Evolutionary conservation across 2,888 invertebrate genomes (phyloP), one percentile per base, ranked within the genome.

Genomic region (Myopa tessellatipennis): DNA sequence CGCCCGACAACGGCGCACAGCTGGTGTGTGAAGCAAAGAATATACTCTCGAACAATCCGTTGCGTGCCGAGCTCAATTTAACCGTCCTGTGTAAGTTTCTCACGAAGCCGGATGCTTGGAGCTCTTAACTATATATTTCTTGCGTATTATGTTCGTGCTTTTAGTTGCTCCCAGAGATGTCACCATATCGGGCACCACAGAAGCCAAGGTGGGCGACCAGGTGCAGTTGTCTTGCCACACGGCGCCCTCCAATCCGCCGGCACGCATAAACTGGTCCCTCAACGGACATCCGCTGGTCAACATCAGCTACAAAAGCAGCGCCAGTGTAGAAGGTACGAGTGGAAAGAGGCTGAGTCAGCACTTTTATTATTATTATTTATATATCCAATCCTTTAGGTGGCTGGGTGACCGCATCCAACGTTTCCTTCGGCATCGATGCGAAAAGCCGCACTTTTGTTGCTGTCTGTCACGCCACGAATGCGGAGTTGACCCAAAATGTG

Each of bases 11-110:
- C 76, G 86, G 85, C 7, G 86, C 87, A 12, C 83, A 87, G 78
- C 78, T 88, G 77, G 83, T 87, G 5, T 88, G 88, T 55, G 88
- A 88, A 75, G 88, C 88, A 10, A 88, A 87, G 78, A 88, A 88
- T 78, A 83, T 88, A 69, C 79, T 88, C 1, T 87, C 88, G 0
- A 84, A 83, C n/a, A 81, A 80, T 1, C 83, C 86, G 0, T 80
- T 88, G 26, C 84, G 85, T 5, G 88, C 88, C 3, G 85, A 87
- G 63, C 80, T 88, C 16, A 86, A 86, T 70, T 78, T 88, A 70
- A 88, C 88, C 2, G 88, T 88, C 4, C 80, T 85, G 69, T 88
- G 88, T 88, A 84, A 86, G 88, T 85, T 60, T 58, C 0, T 3
- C 8, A 14, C 7, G 4, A 4, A 6, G 18, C 18, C 18, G 45